Conservation (phyloP, 2,888 invertebrate genomes). For the Shargacucullia verbasci region DNA sequence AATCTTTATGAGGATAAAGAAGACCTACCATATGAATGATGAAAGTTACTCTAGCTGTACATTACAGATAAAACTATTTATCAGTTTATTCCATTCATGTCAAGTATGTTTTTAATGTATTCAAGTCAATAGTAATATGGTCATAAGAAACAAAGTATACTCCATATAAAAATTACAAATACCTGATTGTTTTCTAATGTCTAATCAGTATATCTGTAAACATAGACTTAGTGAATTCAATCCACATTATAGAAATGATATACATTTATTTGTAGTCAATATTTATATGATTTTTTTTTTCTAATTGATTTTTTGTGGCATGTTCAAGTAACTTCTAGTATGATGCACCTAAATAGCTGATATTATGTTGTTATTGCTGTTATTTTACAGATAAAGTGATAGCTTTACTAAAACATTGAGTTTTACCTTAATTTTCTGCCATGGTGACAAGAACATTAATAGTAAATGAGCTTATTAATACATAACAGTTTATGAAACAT, state of each 20-base stretch:
- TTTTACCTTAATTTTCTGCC: conserved; percentile 6
- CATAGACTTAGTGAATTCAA: conserved; percentile 13
- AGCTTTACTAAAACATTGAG: no score
- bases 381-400: no score
- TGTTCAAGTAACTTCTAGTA: conserved; percentile 16
- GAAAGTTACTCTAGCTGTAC: conserved; percentile 36
- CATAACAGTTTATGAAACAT: no score
- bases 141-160: neutral
- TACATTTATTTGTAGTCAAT: neutral
- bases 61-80: conserved; percentile 13
- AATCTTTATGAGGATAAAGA: conserved; percentile 41
- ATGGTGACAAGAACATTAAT: conserved; percentile 4
- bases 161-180: neutral
- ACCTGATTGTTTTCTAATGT: neutral
- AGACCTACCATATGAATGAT: conserved; percentile 38
- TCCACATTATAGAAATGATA: no score
- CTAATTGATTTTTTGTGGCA: conserved; percentile 15
- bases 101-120: conserved; percentile 1
- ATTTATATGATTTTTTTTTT: conserved; percentile 4
- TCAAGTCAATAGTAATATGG: conserved; percentile 6
- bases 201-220: neutral
- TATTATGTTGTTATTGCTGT: no score
- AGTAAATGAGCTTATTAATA: no score
- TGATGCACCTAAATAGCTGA: neutral
- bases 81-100: conserved; percentile 13